These are phyloP conservation scores for Echeneis naucrates DNA, from an alignment of 2,797 vertebrate genomes.

Conservation along the genomic window DNA sequence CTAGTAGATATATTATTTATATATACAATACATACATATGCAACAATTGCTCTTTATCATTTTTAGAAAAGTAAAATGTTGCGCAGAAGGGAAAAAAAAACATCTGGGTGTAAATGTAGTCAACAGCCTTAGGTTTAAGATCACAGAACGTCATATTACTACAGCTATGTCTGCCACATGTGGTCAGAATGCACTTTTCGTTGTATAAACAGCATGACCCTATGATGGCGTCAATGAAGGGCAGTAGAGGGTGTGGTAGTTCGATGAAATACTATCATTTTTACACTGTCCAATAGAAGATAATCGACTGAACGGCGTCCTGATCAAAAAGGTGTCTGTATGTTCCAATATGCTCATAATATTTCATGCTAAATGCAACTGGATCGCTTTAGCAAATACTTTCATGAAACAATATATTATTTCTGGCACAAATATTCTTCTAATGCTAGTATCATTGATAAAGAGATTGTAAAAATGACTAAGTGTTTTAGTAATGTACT, in stretches of 20 bases:
- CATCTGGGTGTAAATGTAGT: slow-evolving; percentile 23
- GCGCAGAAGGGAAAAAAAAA: slow-evolving; percentile 2
- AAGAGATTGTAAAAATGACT: slow-evolving; percentile 16
- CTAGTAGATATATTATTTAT: slow-evolving; percentile 49
- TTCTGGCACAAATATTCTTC: slow-evolving; percentile 45
- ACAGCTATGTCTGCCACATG: slow-evolving; percentile 36
- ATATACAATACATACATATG: slow-evolving; percentile 73
- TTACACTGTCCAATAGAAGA: slow-evolving; percentile 19
- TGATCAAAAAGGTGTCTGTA: slow-evolving; percentile 1
- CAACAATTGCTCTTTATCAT: slow-evolving; percentile 41
- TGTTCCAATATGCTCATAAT: not conserved
- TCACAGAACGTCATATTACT: slow-evolving; percentile 14
- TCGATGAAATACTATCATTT: slow-evolving; percentile 9
- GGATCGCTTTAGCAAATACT: not conserved
- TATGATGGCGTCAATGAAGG: slow-evolving; percentile 31
- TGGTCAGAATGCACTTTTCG: slow-evolving; percentile 62
- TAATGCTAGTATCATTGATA: slow-evolving; percentile 39
- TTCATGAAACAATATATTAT: slow-evolving; percentile 29
- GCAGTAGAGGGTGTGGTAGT: not conserved
- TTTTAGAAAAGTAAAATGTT: slow-evolving; percentile 48
- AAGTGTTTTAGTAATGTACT: slow-evolving; percentile 1
- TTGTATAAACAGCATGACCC: slow-evolving; percentile 41
- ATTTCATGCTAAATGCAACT: slow-evolving; percentile 1
- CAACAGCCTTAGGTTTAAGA: slow-evolving; percentile 34
- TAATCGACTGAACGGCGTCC: not conserved